Evolutionary conservation across 1,140 invertebrate species (phyloP), one percentile per base, ranked within the genome.

Genomic region (Globodera rostochiensis): DNA sequence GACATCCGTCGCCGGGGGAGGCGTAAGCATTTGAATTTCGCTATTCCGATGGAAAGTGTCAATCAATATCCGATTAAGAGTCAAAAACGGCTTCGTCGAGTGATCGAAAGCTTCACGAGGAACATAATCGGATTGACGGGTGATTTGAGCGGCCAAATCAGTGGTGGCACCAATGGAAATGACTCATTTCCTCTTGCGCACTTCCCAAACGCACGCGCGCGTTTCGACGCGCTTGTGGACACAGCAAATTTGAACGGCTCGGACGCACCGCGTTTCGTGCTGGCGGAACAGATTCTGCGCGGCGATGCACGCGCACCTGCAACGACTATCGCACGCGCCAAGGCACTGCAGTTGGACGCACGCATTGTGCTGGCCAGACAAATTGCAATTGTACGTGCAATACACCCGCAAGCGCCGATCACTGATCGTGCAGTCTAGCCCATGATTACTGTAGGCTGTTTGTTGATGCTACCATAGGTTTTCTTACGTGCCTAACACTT

Each of bases 251-350:
- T 78, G 49, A 78, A 69, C 7, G 64, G 49, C 13, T 60, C 50
- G 9, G 69, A 71, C 13, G 50, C 77, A n/a, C 11, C 46, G 47
- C 36, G 77, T 15, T 78, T 78, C 69, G 77, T 78, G 6, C 77
- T 78, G 11, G 77, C 77, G 47, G 77, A 78, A 49, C 77, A 78
- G 8, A 71, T 78, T 78, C 46, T 78, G 11, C 66, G 77, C 21
- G 77, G 77, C 53, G 77, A 78, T 47, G 77, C 77, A 8, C 53
- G 77, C 15, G 69, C 69, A 19, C 69, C 25, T 15, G 15, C 57
- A 15, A 19, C 57, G 5, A 64, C 57, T 6, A 13, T 64, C 57
- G 69, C 69, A 13, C 36, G 36, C 6, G 21, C 69, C 6, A 71
- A 71, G 8, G 36, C 25, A 71, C 7, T 71, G 7, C 57, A 64